Base-by-base conservation (phyloP, 2,797 vertebrate genomes). In the Tapirus indicus region DNA sequence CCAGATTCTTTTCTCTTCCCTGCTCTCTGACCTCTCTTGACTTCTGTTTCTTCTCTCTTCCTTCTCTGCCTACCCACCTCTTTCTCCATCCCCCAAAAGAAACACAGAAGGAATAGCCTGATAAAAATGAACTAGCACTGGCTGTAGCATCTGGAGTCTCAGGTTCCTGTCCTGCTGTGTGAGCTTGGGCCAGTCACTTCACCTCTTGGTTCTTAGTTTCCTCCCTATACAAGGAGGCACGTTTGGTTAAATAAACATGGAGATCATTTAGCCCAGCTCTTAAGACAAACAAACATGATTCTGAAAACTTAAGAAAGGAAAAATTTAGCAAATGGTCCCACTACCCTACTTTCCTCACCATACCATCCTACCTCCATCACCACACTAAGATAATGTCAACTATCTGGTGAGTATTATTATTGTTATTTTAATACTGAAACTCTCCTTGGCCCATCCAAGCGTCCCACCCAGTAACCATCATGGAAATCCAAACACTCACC, bases 401-500 rank as follows among this genome's bases (percentile, higher is more conserved):
- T 91, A 89, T 95, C 97, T 97, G 93, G 64, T n/a, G 58, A 84
- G 52, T 47, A 52, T 83, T 68, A 84, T 52, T 38, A 52, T 88
- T 96, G 68, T 91, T 94, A 78, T 94, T 91, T 91, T 38, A 91
- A 71, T 83, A 86, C 66, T 71, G 82, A 89, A 93, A 91, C 60
- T 78, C 78, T 96, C 87, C 79, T 93, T 78, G 93, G 84, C 89
- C 91, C 11, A 52, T 69, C 84, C 49, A 62, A 5, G 75, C 56
- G 18, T 71, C 90, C 95, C 93, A 71, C 95, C 90, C 62, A 0
- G 47, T 85, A 95, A 97, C 83, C 18, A 83, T 80, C 90, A 47
- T 21, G 75, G 98, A 94, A 90, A 96, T 64, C 87, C 96, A 95
- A 92, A 66, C 38, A 97, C 99, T 99, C 97, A 99, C 99, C 90